Evolutionary conservation across 2,797 vertebrate species (phyloP), one percentile per base, ranked within the genome.

Genomic region (Liparis tanakae): DNA sequence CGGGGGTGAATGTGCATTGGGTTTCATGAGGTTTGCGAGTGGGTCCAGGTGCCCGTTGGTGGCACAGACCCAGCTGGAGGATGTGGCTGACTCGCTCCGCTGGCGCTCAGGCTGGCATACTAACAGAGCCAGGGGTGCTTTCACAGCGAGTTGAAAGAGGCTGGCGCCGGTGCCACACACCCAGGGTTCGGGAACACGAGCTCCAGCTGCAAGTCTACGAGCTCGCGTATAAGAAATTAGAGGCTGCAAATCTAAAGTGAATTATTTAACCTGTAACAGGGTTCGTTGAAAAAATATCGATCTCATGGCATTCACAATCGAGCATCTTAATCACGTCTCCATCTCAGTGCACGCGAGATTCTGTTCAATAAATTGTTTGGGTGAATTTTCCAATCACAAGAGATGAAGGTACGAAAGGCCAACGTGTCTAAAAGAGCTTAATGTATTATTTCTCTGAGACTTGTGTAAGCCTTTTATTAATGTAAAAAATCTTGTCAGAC

Each of bases 51-150:
- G 93, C 90, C 89, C 76, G 36, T 80, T 51, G 76, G 89, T 93
- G 92, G 91, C 91, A 87, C 75, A 53, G 72, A 33, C 86, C 91
- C 92, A 91, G 88, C 92, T 92, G 89, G 90, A 92, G 92, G 89
- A 92, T 90, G 91, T 85, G 87, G 88, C 83, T 79, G 88, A 85
- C 86, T 84, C 67, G 76, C 82, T 85, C 81, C 37, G 51, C 81
- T 91, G 91, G 90, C 80, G 86, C 86, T 59, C 81, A 69, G 86
- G 83, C 82, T 88, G 88, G 90, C 91, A 92, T 87, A 88, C 92
- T 90, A 92, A 93, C 83, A 82, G 84, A 82, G 85, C 89, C 90
- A 91, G 88, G 81, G 87, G 89, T 88, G 89, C 85, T 88, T 90
- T 89, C 86, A 87, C 73, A 84, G 72, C 43, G 72, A 80, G 80